Evolutionary conservation across 1,140 invertebrate species (phyloP).

Genomic region (Sipha flava): DNA sequence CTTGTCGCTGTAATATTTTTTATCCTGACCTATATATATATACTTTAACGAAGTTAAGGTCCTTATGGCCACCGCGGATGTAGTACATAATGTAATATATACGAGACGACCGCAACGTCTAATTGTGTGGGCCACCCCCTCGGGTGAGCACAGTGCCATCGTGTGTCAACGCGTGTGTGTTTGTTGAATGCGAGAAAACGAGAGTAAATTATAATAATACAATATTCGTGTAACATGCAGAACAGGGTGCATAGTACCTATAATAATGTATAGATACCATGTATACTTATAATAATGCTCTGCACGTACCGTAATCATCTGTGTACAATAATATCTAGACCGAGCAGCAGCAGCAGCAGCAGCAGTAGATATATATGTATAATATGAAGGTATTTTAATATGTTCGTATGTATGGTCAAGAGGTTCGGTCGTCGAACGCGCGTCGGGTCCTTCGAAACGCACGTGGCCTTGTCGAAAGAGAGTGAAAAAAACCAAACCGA

Average conservation of each 20-base stretch:
- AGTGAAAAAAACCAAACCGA: background rate
- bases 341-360: no score
- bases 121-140: background rate
- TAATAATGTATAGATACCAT: no score
- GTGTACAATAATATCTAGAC: no score
- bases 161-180: background rate
- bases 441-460: conserved; percentile 5
- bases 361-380: background rate
- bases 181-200: background rate
- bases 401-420: conserved; percentile 18
- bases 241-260: background rate
- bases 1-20: background rate
- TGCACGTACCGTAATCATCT: background rate
- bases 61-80: background rate
- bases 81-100: no score
- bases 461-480: conserved; percentile 12
- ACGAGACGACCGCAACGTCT: background rate
- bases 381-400: background rate
- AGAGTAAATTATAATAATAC: background rate
- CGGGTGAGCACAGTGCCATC: background rate
- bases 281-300: background rate
- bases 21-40: background rate
- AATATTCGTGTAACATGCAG: no score
- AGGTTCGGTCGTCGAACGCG: conserved; percentile 1
- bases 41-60: background rate